phyloP scores from a whole-genome alignment of 2,113 vertebrate species.

The Centropus unirufus region DNA sequence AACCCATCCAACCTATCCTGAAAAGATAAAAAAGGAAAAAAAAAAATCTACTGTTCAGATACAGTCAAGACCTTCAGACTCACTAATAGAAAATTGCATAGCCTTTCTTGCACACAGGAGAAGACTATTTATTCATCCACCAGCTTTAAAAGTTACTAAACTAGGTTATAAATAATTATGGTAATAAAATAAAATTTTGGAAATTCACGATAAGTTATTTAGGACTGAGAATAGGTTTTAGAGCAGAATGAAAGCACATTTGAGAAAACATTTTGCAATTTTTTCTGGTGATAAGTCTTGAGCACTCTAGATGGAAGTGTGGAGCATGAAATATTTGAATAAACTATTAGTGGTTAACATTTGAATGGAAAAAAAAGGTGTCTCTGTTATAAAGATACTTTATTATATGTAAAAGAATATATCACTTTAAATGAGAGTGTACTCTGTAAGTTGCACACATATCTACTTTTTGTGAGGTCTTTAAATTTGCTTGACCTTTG shows the following conservation, averaged over 20 bases:
- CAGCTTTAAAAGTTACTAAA: background rate
- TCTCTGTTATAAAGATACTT: background rate
- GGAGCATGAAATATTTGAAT: background rate
- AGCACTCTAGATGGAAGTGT: background rate
- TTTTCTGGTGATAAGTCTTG: background rate
- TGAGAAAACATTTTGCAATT: background rate
- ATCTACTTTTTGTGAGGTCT: background rate
- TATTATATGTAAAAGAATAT: background rate
- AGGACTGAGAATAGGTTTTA: background rate
- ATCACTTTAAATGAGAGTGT: background rate
- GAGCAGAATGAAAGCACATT: background rate
- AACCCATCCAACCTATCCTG: background rate
- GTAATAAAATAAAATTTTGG: background rate
- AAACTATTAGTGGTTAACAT: background rate
- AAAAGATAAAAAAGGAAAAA: background rate
- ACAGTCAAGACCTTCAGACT: background rate
- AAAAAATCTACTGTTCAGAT: background rate
- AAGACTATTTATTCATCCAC: background rate
- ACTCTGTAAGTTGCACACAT: background rate
- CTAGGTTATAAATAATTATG: background rate
- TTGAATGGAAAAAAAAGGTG: background rate
- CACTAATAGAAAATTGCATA: background rate
- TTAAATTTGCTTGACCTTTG: slow-evolving; percentile 6
- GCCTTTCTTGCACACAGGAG: background rate
- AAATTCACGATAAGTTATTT: background rate